These are phyloP conservation scores for Urophycis tenuis DNA, from an alignment of 2,797 vertebrate species.

Conservation along the genomic window DNA sequence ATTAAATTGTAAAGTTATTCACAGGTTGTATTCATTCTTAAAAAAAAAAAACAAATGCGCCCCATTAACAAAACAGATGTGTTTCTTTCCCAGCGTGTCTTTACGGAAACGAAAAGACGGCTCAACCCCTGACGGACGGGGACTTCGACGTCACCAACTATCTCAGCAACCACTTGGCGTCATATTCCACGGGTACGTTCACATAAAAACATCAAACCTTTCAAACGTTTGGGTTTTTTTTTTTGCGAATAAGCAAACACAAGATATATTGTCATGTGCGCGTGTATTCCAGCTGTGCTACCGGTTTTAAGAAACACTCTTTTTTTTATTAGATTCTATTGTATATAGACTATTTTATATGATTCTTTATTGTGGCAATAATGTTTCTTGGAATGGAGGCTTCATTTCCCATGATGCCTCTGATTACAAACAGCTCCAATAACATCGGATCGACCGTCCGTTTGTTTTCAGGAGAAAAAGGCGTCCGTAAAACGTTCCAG, in stretches of 20 bases:
- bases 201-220: neutral
- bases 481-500: neutral
- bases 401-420: neutral
- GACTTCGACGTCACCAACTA: slow-evolving; percentile 48
- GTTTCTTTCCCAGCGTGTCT: no score
- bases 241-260: no score
- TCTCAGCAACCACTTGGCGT: slow-evolving; percentile 42
- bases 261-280: neutral
- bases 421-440: neutral
- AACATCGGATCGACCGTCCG: neutral
- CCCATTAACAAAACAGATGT: no score
- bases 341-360: no score
- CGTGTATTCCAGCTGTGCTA: neutral
- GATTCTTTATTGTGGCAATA: neutral
- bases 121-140: slow-evolving; percentile 38
- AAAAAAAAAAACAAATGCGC: no score
- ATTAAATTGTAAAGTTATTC: neutral
- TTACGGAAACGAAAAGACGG: slow-evolving; percentile 51
- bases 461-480: neutral
- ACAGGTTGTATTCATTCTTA: neutral
- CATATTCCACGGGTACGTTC: slow-evolving; percentile 50
- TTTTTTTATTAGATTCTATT: no score
- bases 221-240: no score
- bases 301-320: neutral
- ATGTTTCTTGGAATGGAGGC: neutral